Conservation (phyloP, 2,797 vertebrate genomes). For the Avahi laniger region DNA sequence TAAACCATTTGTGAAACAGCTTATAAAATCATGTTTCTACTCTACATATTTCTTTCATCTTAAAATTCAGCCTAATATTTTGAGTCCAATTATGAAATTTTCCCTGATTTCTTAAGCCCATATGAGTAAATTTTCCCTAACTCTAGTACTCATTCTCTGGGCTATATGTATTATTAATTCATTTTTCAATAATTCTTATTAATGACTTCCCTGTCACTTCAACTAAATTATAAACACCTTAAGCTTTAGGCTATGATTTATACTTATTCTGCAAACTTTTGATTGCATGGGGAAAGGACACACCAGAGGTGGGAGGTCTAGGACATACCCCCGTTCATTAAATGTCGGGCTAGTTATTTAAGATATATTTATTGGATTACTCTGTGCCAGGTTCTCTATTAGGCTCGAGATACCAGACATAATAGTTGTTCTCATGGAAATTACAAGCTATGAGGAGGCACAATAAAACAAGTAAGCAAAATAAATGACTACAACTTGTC, state of each 20-base stretch:
- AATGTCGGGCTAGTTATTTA: neutral
- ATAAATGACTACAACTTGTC: neutral
- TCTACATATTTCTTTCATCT: neutral
- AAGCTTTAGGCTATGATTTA: neutral
- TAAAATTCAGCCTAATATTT: neutral
- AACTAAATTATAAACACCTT: conserved; percentile 17
- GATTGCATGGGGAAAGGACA: neutral
- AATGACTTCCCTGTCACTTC: neutral
- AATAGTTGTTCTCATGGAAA: neutral
- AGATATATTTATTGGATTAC: neutral
- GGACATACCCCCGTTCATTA: neutral
- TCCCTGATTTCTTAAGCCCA: neutral
- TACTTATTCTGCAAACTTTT: neutral
- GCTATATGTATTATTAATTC: neutral
- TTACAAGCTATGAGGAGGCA: neutral
- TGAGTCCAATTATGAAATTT: neutral
- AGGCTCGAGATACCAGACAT: neutral
- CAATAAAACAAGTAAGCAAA: neutral
- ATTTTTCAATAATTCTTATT: neutral
- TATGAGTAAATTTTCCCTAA: neutral
- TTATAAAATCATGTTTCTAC: neutral
- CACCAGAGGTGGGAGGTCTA: neutral
- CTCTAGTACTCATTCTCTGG: neutral
- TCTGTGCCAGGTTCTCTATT: neutral
- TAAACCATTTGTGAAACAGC: neutral